Evolutionary conservation across 2,888 invertebrate species (phyloP).

Genomic region (Drosophila birchii): DNA sequence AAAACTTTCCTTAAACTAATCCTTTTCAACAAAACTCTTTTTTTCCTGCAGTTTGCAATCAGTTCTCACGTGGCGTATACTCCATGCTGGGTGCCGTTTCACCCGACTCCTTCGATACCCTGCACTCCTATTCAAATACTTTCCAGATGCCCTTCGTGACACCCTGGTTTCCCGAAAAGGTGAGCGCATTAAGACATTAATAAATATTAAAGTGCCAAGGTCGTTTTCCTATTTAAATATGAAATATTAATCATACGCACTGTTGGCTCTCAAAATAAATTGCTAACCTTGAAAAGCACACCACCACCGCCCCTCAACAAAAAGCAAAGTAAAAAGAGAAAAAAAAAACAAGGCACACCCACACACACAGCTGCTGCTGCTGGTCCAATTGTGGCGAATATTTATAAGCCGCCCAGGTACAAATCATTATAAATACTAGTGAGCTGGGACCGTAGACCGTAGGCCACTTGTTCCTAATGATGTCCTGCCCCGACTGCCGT

Average conservation of each 20-base stretch:
- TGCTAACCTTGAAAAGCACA: slow-evolving; percentile 66
- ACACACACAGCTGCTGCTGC: slow-evolving; percentile 19
- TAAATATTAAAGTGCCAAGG: slow-evolving; percentile 64
- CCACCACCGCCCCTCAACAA: not conserved
- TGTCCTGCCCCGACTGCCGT: slow-evolving; percentile 46
- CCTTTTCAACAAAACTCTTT: not conserved
- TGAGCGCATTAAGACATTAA: slow-evolving; percentile 83
- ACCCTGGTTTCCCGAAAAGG: slow-evolving; percentile 97
- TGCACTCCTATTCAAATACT: slow-evolving; percentile 97
- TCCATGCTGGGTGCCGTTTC: slow-evolving; percentile 96
- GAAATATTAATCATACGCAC: slow-evolving; percentile 82
- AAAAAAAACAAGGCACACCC: not conserved
- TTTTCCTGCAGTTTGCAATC: slow-evolving; percentile 91
- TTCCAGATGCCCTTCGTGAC: slow-evolving; percentile 98
- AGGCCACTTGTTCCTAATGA: slow-evolving; percentile 49
- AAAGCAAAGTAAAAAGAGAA: not conserved
- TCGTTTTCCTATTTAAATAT: slow-evolving; percentile 73
- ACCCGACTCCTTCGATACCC: slow-evolving; percentile 96
- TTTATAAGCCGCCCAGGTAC: slow-evolving; percentile 67
- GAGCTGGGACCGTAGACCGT: slow-evolving; percentile 15
- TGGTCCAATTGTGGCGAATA: slow-evolving; percentile 44
- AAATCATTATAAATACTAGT: slow-evolving; percentile 74
- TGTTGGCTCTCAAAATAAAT: slow-evolving; percentile 65
- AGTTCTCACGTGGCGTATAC: slow-evolving; percentile 94
- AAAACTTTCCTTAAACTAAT: not conserved